Conservation (phyloP, 1,140 invertebrate species). For the Penaeus chinensis region DNA sequence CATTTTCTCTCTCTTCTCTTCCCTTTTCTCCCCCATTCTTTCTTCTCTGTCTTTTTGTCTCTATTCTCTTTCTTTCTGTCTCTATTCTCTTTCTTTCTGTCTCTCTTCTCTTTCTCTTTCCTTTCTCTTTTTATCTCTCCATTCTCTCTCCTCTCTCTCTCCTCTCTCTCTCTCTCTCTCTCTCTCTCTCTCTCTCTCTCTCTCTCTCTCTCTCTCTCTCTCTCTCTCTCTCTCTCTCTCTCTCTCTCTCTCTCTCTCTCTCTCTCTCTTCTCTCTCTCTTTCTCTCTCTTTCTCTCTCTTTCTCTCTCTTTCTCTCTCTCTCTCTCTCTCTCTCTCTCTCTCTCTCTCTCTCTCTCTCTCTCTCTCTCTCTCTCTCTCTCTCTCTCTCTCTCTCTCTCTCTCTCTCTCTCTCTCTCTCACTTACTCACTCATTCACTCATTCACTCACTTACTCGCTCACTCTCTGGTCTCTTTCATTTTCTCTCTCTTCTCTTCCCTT, state of each 20-base stretch:
- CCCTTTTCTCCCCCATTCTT: not conserved
- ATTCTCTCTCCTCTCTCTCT: conserved; percentile 4
- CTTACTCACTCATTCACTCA: no score
- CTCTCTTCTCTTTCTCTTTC: conserved; percentile 10
- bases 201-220: conserved; percentile 8
- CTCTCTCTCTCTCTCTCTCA: not conserved
- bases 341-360: no score
- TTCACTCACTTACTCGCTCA: not conserved
- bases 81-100: not conserved
- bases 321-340: not conserved
- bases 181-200: conserved; percentile 7
- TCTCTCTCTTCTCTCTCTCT: conserved; percentile 3
- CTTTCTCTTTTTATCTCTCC: conserved; percentile 4
- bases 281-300: conserved; percentile 8
- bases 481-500: not conserved
- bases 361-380: conserved; percentile 8
- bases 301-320: conserved; percentile 8
- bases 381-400: conserved; percentile 1
- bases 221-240: no score
- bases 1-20: not conserved
- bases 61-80: not conserved
- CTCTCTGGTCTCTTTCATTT: not conserved
- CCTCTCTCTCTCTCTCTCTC: no score
- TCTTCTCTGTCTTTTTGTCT: not conserved
- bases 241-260: conserved; percentile 1